Conservation (phyloP, 2,113 vertebrate species). For the Dryoscopus gambensis region DNA sequence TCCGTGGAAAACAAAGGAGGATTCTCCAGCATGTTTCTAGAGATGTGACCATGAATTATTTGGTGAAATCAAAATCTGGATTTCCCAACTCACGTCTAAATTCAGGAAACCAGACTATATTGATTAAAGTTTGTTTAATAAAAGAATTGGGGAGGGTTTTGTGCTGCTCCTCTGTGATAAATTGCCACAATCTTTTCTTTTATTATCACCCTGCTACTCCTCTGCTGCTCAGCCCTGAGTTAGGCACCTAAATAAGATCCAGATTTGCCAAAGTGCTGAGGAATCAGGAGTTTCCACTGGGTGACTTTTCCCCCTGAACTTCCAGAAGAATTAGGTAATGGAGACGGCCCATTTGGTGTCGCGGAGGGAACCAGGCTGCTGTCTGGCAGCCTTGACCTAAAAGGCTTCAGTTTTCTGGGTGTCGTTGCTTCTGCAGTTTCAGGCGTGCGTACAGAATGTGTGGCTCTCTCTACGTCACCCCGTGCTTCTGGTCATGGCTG, state of each 20-base stretch:
- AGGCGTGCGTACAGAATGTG: fast-evolving
- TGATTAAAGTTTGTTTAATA: background rate
- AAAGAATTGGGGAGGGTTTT: background rate
- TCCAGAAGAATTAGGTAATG: slow-evolving; percentile 43
- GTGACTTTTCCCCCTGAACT: background rate
- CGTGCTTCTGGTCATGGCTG: background rate
- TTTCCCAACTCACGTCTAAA: fast-evolving
- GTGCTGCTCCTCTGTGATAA: background rate
- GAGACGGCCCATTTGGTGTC: background rate
- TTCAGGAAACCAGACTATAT: background rate
- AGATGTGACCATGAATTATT: background rate
- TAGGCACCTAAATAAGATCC: slow-evolving; percentile 55
- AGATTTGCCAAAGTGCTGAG: slow-evolving; percentile 40
- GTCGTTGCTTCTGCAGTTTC: background rate
- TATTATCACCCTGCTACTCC: slow-evolving; percentile 38
- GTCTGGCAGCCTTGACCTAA: slow-evolving; percentile 3
- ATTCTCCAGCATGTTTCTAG: background rate
- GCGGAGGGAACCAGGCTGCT: background rate
- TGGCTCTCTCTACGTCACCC: background rate
- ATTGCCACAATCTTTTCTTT: slow-evolving; percentile 28
- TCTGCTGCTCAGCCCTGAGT: background rate
- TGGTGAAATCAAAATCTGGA: background rate
- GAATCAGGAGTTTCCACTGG: background rate
- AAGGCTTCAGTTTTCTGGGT: slow-evolving; percentile 30
- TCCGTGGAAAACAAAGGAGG: background rate